Evolutionary conservation across 2,113 vertebrate genomes (phyloP).

Genomic region (Peromyscus maniculatus): DNA sequence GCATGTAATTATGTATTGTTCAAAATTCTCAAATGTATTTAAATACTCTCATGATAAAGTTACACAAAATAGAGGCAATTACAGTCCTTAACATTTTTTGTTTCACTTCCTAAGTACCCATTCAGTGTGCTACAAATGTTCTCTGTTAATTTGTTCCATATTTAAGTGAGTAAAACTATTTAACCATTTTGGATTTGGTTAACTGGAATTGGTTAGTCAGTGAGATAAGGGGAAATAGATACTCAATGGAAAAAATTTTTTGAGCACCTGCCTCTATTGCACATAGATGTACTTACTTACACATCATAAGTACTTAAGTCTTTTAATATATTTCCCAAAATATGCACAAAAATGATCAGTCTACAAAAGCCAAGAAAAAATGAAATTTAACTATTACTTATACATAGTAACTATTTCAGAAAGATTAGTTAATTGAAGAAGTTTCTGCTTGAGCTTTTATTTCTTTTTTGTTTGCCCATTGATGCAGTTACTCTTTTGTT

Average conservation of each 20-base stretch:
- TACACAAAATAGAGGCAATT: background rate
- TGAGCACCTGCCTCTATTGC: background rate
- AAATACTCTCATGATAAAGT: slow-evolving; percentile 18
- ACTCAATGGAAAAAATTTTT: background rate
- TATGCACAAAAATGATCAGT: background rate
- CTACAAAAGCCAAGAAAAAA: background rate
- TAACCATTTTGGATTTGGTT: background rate
- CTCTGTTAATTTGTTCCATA: background rate
- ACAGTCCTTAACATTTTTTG: background rate
- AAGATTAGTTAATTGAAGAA: background rate
- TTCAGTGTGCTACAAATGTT: background rate
- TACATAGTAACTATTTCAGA: background rate
- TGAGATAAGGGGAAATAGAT: background rate
- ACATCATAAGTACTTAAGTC: background rate
- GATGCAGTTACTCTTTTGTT: background rate
- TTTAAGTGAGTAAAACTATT: slow-evolving; percentile 37
- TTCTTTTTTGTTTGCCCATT: background rate
- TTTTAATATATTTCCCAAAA: slow-evolving; percentile 15
- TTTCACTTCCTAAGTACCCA: background rate
- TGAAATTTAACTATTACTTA: background rate
- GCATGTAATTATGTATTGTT: background rate
- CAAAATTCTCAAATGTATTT: background rate
- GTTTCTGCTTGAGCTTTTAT: background rate
- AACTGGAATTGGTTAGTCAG: background rate
- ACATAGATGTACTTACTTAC: background rate